These are phyloP conservation scores for Neodiprion fabricii DNA, from an alignment of 1,140 invertebrate species.

Conservation along the genomic window DNA sequence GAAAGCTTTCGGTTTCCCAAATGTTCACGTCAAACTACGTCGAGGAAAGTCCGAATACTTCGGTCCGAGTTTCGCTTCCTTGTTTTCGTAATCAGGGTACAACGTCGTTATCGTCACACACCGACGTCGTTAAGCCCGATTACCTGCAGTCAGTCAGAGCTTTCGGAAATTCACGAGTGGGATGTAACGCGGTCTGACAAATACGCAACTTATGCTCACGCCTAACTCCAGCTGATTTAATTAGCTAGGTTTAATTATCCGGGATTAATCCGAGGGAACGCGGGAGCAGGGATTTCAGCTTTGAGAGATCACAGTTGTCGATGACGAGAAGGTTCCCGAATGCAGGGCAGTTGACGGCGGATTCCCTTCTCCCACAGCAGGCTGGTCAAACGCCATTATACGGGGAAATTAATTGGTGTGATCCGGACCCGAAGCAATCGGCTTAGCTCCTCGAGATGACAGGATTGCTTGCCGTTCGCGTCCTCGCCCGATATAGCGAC, in stretches of 20 bases:
- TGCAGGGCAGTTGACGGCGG: background rate
- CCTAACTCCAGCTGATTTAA: background rate
- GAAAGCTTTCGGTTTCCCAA: too few relatives aligned
- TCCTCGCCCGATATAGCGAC: too few relatives aligned
- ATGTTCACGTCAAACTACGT: too few relatives aligned
- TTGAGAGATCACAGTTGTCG: constrained; percentile 5
- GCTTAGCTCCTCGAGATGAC: background rate
- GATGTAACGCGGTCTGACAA: too few relatives aligned
- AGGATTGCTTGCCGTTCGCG: too few relatives aligned
- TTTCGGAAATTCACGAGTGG: too few relatives aligned
- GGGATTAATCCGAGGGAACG: background rate
- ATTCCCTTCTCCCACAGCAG: background rate
- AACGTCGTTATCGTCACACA: too few relatives aligned
- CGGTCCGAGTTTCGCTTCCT: too few relatives aligned
- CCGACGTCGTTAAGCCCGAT: too few relatives aligned
- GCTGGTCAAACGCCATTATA: background rate
- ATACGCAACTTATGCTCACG: background rate
- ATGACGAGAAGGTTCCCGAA: background rate
- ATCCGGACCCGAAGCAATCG: background rate
- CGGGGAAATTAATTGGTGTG: background rate
- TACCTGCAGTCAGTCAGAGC: too few relatives aligned
- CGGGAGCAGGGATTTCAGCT: background rate
- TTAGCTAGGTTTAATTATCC: background rate
- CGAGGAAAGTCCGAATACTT: too few relatives aligned
- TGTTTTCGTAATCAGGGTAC: too few relatives aligned